These are phyloP conservation scores for Taxidea taxus DNA, from an alignment of 2,113 vertebrate species.

Conservation along the genomic window DNA sequence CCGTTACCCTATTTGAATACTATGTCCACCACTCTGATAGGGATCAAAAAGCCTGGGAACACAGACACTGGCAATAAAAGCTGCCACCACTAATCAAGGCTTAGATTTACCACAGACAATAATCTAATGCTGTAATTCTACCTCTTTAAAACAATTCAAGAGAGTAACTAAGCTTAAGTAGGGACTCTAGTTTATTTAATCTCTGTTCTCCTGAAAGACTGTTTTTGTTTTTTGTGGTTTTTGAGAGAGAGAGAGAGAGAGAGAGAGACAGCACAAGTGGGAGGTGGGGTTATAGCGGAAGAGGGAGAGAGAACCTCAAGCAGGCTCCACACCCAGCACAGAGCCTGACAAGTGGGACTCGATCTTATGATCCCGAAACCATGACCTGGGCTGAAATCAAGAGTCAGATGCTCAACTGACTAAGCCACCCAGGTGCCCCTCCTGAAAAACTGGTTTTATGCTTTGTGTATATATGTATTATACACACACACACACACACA, in stretches of 20 bases:
- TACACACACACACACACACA: neutral
- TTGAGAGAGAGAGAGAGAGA: neutral
- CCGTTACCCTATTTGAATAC: neutral
- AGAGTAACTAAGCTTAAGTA: neutral
- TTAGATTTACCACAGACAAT: neutral
- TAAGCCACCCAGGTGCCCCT: neutral
- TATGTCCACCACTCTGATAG: neutral
- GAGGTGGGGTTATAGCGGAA: neutral
- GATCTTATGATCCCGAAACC: neutral
- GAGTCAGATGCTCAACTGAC: neutral
- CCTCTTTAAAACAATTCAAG: neutral
- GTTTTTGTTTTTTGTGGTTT: neutral
- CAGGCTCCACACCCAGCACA: neutral
- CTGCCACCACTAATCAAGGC: neutral
- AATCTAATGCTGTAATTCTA: neutral
- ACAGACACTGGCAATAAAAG: neutral
- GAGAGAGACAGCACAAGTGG: neutral
- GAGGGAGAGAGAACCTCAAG: neutral
- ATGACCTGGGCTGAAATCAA: neutral
- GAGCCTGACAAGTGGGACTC: neutral
- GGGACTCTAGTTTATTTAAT: neutral
- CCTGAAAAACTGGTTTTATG: neutral
- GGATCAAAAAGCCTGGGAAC: neutral
- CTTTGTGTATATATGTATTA: neutral
- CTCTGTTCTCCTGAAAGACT: neutral